A percentile compares a stretch with the other conserved stretches of the same genome.
Evolutionary conservation across 2,888 invertebrate species (phyloP).

Genomic region (Chaitophorus viminalis): DNA sequence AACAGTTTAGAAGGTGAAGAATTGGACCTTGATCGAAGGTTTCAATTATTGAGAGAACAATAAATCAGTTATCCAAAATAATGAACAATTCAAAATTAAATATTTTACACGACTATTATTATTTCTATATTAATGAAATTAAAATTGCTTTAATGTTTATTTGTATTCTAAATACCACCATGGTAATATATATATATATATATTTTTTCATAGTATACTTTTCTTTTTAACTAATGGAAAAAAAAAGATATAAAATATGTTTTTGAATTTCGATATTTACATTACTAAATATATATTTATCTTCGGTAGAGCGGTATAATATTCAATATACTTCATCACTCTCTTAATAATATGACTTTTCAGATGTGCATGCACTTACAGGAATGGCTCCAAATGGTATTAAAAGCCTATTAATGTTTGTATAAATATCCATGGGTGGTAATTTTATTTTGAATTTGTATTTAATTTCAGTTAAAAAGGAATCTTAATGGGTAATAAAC

Average conservation of each 20-base stretch:
- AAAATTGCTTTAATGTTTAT: background rate
- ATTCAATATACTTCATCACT: too few species aligned
- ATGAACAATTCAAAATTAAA: constrained; percentile 5
- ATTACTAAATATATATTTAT: background rate
- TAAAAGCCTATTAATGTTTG: too few species aligned
- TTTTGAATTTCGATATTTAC: background rate
- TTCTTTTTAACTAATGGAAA: background rate
- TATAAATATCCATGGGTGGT: too few species aligned
- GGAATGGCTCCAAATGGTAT: too few species aligned
- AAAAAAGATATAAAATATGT: background rate
- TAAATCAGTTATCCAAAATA: constrained; percentile 4
- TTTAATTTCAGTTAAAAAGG: too few species aligned
- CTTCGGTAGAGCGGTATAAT: background rate
- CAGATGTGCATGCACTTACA: too few species aligned
- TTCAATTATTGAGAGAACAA: constrained; percentile 43
- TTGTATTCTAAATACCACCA: background rate
- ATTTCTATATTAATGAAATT: background rate
- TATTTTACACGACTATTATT: background rate
- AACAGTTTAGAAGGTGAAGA: constrained; percentile 53
- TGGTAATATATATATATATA: background rate
- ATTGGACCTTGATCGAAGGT: constrained; percentile 40
- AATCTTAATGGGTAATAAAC: too few species aligned
- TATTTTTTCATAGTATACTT: constrained; percentile 17
- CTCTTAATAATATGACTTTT: too few species aligned
- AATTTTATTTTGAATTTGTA: too few species aligned